Evolutionary conservation across 2,888 invertebrate genomes (phyloP).

Genomic region (Sminthurides aquaticus): DNA sequence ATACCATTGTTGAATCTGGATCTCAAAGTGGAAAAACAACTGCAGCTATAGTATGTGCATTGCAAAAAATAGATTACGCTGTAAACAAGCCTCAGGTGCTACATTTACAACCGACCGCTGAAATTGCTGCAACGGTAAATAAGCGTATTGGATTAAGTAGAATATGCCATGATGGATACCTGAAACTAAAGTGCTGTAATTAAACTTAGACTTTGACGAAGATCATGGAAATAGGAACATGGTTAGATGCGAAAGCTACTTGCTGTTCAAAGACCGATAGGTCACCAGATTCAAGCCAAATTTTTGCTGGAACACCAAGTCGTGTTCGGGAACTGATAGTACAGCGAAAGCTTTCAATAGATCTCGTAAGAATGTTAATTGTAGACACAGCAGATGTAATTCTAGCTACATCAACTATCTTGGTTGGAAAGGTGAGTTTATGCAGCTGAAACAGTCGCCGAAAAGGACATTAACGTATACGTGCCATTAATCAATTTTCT

Average conservation of each 20-base stretch:
- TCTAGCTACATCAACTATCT: background rate
- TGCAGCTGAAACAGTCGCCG: too few species aligned
- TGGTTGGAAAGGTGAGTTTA: background rate
- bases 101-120: slow-evolving; percentile 4
- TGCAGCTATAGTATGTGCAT: slow-evolving; percentile 6
- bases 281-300: background rate
- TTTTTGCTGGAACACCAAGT: slow-evolving; percentile 6
- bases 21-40: slow-evolving; percentile 15
- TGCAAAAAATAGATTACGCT: slow-evolving; percentile 8
- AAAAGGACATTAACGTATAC: background rate
- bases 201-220: background rate
- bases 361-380: slow-evolving; percentile 6
- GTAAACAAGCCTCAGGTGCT: slow-evolving; percentile 9
- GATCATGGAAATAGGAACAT: slow-evolving; percentile 2
- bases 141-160: too few species aligned
- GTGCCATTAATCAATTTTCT: background rate
- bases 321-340: slow-evolving; percentile 6
- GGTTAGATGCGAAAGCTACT: slow-evolving; percentile 4
- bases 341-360: background rate
- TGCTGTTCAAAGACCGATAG: slow-evolving; percentile 6
- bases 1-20: slow-evolving; percentile 12
- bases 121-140: too few species aligned
- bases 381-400: slow-evolving; percentile 13
- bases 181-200: too few species aligned
- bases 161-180: too few species aligned